A percentile compares a stretch with the other conserved stretches of the same genome.
Evolutionary conservation across 2,888 invertebrate genomes (phyloP).

Genomic region (Ormyrus rosae): DNA sequence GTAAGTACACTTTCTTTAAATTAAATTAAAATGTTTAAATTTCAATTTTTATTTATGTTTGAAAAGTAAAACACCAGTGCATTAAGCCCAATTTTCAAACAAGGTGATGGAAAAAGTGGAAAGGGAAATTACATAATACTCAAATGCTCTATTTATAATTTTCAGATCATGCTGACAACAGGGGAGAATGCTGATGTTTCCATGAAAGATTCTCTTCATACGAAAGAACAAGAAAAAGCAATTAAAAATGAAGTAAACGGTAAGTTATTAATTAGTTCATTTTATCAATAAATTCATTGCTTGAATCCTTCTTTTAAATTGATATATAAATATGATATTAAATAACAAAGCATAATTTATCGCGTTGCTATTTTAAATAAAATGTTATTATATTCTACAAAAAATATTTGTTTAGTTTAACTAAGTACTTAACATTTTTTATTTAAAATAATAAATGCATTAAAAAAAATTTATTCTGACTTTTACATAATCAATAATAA

Average conservation of each 20-base stretch:
- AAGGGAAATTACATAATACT: slow-evolving; percentile 58
- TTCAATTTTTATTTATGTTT: background rate
- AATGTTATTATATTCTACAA: too few relatives aligned
- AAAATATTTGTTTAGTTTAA: too few relatives aligned
- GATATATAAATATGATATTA: background rate
- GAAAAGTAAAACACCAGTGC: slow-evolving; percentile 23
- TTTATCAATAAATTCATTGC: too few relatives aligned
- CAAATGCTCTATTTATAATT: slow-evolving; percentile 59
- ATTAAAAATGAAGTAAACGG: slow-evolving; percentile 44
- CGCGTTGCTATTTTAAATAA: too few relatives aligned
- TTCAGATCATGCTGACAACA: slow-evolving; percentile 73
- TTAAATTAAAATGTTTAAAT: background rate
- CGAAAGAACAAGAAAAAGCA: slow-evolving; percentile 53
- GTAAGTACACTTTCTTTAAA: slow-evolving; percentile 61
- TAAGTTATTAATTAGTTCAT: slow-evolving; percentile 32
- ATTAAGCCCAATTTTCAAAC: slow-evolving; percentile 54
- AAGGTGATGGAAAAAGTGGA: slow-evolving; percentile 33
- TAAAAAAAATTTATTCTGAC: too few relatives aligned
- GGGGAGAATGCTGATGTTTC: slow-evolving; percentile 70
- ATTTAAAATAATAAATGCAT: too few relatives aligned
- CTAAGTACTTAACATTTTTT: too few relatives aligned
- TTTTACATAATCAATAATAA: too few relatives aligned
- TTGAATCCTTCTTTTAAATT: too few relatives aligned
- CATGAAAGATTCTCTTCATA: slow-evolving; percentile 69
- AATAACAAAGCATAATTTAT: background rate